A percentile compares a stretch with the other conserved stretches of the same genome.
These are phyloP conservation scores for Belonocnema kinseyi DNA, from an alignment of 1,140 invertebrate species.

Conservation along the genomic window DNA sequence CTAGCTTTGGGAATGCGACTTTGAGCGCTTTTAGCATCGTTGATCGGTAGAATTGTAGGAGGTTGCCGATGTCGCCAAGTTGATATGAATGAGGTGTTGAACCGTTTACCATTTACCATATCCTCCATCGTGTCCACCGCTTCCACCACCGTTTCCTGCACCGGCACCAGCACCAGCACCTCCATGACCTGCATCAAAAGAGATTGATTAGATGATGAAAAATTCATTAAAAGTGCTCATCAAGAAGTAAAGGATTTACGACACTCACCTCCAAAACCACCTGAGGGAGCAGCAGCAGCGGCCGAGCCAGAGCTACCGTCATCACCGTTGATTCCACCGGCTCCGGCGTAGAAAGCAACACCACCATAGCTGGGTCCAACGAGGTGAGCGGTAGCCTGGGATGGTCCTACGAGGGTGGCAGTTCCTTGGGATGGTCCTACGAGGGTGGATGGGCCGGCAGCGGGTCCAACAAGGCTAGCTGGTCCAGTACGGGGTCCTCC, in stretches of 20 bases:
- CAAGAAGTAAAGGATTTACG: too few relatives aligned
- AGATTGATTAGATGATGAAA: slow-evolving; percentile 12
- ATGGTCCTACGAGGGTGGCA: too few relatives aligned
- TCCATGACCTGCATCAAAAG: slow-evolving; percentile 44
- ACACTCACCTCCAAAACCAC: slow-evolving; percentile 57
- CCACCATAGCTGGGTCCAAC: slow-evolving; percentile 73
- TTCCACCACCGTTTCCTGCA: slow-evolving; percentile 69
- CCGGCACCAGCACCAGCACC: slow-evolving; percentile 70
- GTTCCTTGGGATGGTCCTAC: slow-evolving; percentile 40
- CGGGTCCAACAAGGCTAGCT: slow-evolving; percentile 68
- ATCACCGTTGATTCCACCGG: slow-evolving; percentile 74
- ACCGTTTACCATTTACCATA: slow-evolving; percentile 74
- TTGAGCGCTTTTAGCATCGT: slow-evolving; percentile 71
- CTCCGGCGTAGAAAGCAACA: slow-evolving; percentile 72
- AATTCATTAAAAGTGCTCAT: neutral
- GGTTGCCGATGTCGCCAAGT: slow-evolving; percentile 75
- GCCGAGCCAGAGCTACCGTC: slow-evolving; percentile 74
- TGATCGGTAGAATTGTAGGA: slow-evolving; percentile 73
- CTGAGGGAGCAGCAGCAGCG: slow-evolving; percentile 71
- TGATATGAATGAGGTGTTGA: slow-evolving; percentile 74
- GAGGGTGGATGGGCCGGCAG: slow-evolving; percentile 72
- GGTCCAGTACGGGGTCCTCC: too few relatives aligned
- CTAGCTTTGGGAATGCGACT: slow-evolving; percentile 68
- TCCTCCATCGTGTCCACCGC: slow-evolving; percentile 74
- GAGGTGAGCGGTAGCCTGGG: slow-evolving; percentile 54